A percentile compares a stretch with the other conserved stretches of the same genome.
phyloP scores from a whole-genome alignment of 2,888 invertebrate species.

The Priocnemis perturbator region DNA sequence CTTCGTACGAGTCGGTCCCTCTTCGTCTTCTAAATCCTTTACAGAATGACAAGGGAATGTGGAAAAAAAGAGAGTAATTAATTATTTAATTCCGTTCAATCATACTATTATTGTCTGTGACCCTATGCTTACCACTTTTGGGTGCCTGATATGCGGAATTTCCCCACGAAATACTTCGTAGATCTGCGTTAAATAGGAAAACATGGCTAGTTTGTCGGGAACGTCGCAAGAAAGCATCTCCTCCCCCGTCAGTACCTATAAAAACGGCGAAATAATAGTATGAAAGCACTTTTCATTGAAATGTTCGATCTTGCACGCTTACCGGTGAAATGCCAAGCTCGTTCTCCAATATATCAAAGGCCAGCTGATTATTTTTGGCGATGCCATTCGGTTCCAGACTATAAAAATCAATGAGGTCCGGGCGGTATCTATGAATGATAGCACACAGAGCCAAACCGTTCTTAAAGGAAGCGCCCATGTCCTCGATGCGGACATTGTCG shows the following conservation, averaged over 20 bases:
- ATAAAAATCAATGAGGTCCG: slow-evolving; percentile 89
- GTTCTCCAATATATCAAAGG: slow-evolving; percentile 90
- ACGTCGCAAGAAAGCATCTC: slow-evolving; percentile 85
- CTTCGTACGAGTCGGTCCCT: slow-evolving; percentile 62
- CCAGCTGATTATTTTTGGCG: slow-evolving; percentile 85
- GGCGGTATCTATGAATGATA: slow-evolving; percentile 90
- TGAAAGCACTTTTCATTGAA: background rate
- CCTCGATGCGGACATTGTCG: slow-evolving; percentile 79
- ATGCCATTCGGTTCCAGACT: slow-evolving; percentile 81
- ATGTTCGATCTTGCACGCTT: slow-evolving; percentile 45
- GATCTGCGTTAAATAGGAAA: slow-evolving; percentile 91
- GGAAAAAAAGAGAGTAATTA: background rate
- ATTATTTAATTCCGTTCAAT: too few relatives aligned
- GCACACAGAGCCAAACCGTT: slow-evolving; percentile 83
- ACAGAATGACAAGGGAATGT: background rate
- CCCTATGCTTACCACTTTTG: slow-evolving; percentile 80
- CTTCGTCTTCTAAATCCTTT: slow-evolving; percentile 71
- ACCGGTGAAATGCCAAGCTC: slow-evolving; percentile 85
- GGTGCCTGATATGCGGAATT: slow-evolving; percentile 88
- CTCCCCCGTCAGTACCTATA: slow-evolving; percentile 82
- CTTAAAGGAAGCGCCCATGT: slow-evolving; percentile 84
- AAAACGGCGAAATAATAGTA: slow-evolving; percentile 20
- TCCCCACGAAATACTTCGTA: slow-evolving; percentile 94
- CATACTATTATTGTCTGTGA: too few relatives aligned
- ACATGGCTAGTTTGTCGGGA: slow-evolving; percentile 85